Conservation (phyloP, 2,797 vertebrate species). For the Enteromius radiatus region DNA sequence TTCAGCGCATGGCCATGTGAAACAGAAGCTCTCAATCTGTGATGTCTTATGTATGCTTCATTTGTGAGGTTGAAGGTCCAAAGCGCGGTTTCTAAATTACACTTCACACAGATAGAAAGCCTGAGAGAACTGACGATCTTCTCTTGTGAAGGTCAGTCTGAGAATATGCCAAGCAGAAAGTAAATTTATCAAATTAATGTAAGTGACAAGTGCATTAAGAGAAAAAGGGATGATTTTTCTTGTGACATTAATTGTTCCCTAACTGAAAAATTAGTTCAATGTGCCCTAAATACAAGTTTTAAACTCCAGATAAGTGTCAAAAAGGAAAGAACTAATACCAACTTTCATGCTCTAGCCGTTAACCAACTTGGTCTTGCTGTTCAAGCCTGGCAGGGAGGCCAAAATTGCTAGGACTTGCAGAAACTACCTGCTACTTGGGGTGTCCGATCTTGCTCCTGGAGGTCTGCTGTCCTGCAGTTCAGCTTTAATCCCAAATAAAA, state of each 20-base stretch:
- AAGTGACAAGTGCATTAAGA: constrained; percentile 35
- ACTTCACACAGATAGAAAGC: constrained; percentile 34
- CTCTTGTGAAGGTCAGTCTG: constrained; percentile 37
- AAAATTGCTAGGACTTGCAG: background rate
- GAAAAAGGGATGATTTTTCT: constrained; percentile 1
- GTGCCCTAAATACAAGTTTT: constrained; percentile 25
- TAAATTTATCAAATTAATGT: constrained; percentile 40
- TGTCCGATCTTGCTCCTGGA: background rate
- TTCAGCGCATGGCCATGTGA: constrained; percentile 38
- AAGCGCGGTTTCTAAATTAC: constrained; percentile 46
- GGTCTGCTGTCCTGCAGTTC: background rate
- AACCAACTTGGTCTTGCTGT: background rate
- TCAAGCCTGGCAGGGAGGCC: background rate
- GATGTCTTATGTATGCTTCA: constrained; percentile 30
- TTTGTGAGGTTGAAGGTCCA: constrained; percentile 49
- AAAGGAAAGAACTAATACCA: background rate
- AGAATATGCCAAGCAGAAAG: constrained; percentile 39
- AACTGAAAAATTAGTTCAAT: background rate
- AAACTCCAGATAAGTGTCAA: constrained; percentile 10
- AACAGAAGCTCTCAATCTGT: constrained; percentile 35
- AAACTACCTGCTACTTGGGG: background rate
- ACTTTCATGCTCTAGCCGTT: background rate
- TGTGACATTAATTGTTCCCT: constrained; percentile 14
- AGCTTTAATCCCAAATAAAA: background rate
- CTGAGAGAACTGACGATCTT: constrained; percentile 42